Evolutionary conservation across 1,140 invertebrate genomes (phyloP), one percentile per base, ranked within the genome.

Genomic region (Aporrectodea caliginosa): DNA sequence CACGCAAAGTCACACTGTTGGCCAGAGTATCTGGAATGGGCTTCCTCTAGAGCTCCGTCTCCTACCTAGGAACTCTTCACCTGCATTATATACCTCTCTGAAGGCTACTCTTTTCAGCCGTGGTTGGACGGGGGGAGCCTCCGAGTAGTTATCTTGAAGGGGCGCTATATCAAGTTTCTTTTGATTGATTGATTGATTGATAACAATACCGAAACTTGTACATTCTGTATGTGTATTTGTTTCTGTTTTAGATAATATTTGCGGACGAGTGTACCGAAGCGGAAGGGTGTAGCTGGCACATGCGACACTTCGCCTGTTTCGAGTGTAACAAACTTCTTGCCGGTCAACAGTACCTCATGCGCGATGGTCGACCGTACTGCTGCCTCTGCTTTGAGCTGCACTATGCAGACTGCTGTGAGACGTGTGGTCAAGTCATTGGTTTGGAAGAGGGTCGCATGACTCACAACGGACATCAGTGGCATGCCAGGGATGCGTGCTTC

Each of bases 251-350:
- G 93, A 96, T 99, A 78, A 98, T 99, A 83, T 92, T 99, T 75
- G 95, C 96, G 1, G 97, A 99, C 86, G 97, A 99, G 89, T 99
- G 97, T 89, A 99, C 97, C 2, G 97, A 99, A 88, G 98, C 97
- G 0, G 98, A 99, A 85, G 96, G 96, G 0, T 90, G 94, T 79
- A 96, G 96, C 33, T 99, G 97, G 97, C 97, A 99, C 89, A 98
- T 99, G 94, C 94, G 95, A 83, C 97, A 99, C 88, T 99, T 99
- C 88, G 94, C 94, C 2, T 99, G 98, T 86, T 93, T 94, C 80
- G 95, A 98, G 86, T 99, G 98, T 90, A 93, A 96, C 85, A 90
- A 92, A 79, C 94, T 96, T 88, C 91, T 99, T 33, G 97, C 97
- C 2, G 98, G 97, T 0, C 95, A 98, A 87, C 91, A 96, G 30